Evolutionary conservation across 2,888 invertebrate genomes (phyloP).

Genomic region (Yponomeuta plumbellus): DNA sequence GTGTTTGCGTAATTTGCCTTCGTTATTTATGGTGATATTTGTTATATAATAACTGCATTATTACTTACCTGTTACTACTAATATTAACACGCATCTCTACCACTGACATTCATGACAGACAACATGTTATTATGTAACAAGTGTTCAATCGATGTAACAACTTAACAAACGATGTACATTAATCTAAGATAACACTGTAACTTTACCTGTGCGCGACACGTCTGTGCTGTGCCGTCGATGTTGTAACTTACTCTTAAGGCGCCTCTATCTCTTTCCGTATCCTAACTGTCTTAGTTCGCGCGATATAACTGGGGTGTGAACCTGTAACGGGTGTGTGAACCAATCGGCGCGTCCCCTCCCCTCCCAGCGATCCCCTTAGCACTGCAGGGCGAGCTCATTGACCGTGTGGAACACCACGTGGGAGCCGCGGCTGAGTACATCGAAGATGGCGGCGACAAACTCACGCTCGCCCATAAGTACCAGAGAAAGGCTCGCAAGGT

Average conservation of each 20-base stretch:
- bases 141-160: conserved; percentile 34
- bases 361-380: conserved; percentile 63
- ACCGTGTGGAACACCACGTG: conserved; percentile 96
- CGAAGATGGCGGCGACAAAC: conserved; percentile 85
- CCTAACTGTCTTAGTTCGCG: conserved; percentile 26
- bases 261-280: conserved; percentile 5
- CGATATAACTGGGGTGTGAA: conserved; percentile 41
- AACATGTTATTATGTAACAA: conserved; percentile 52
- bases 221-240: conserved; percentile 26
- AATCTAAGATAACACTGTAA: conserved; percentile 34
- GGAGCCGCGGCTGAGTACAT: conserved; percentile 90
- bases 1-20: conserved; percentile 76
- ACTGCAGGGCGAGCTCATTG: conserved; percentile 93
- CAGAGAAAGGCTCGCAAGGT: conserved; percentile 94
- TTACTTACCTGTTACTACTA: conserved; percentile 17
- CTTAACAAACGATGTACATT: conserved; percentile 20
- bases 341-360: conserved; percentile 63
- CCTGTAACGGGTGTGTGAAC: conserved; percentile 36
- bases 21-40: conserved; percentile 50
- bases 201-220: conserved; percentile 34
- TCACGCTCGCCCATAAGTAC: conserved; percentile 87
- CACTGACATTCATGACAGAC: conserved; percentile 16
- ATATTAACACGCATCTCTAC: conserved; percentile 18
- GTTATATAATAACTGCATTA: conserved; percentile 49
- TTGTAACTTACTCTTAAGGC: conserved; percentile 22